Evolutionary conservation across 2,797 vertebrate species (phyloP).

Genomic region (Echeneis naucrates): DNA sequence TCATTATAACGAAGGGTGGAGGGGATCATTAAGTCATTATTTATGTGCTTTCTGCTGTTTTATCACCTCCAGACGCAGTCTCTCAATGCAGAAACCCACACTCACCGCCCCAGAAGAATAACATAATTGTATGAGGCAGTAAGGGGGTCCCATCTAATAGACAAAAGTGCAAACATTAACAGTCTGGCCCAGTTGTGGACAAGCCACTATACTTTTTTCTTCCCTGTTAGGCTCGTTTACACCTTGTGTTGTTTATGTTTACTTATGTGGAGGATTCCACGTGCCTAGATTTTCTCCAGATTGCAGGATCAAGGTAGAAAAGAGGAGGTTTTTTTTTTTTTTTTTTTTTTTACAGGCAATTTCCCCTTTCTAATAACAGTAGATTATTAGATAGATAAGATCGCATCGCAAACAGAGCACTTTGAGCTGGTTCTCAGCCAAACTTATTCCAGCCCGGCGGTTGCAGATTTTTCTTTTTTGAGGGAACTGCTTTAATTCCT

Average conservation of each 20-base stretch:
- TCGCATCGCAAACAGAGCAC: conserved; percentile 34
- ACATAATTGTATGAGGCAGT: conserved; percentile 76
- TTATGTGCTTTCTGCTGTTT: conserved; percentile 83
- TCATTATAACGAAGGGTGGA: conserved; percentile 77
- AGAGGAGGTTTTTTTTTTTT: conserved; percentile 52
- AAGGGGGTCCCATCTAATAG: conserved; percentile 65
- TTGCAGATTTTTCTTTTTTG: conserved; percentile 27
- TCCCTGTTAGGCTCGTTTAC: conserved; percentile 64
- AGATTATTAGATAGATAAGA: conserved; percentile 56
- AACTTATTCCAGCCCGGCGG: background rate
- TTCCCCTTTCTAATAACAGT: conserved; percentile 60
- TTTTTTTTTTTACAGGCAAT: conserved; percentile 64
- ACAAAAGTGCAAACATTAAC: conserved; percentile 77
- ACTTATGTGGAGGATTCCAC: conserved; percentile 59
- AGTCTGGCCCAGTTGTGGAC: conserved; percentile 66
- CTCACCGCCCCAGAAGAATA: conserved; percentile 75
- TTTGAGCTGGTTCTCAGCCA: conserved; percentile 36
- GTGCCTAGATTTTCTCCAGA: conserved; percentile 39
- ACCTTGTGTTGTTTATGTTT: conserved; percentile 73
- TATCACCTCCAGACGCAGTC: conserved; percentile 78
- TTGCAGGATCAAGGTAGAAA: conserved; percentile 34
- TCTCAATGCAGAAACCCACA: conserved; percentile 70
- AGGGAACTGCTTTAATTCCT: conserved; percentile 30
- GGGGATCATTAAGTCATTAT: conserved; percentile 85
- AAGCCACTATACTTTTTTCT: conserved; percentile 13